A percentile compares a stretch with the other conserved stretches of the same genome.
Conservation (phyloP, 2,797 vertebrate species). For the Simalia tracyae region DNA sequence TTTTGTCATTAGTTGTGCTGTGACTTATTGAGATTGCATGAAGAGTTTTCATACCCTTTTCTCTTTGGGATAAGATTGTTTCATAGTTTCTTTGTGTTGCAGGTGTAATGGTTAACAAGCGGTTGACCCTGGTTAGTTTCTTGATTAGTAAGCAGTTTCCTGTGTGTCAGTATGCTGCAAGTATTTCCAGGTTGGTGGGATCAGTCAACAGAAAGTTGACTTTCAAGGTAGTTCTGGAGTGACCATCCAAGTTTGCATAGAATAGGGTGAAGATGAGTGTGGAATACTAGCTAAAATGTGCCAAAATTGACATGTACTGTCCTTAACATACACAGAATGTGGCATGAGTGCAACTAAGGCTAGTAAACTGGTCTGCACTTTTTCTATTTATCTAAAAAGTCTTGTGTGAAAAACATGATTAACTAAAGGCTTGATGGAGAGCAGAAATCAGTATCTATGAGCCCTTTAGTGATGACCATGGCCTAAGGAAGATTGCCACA, state of each 20-base stretch:
- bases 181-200: neutral
- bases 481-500: neutral
- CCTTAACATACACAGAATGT: neutral
- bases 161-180: neutral
- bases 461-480: too few relatives aligned
- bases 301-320: neutral
- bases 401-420: neutral
- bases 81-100: neutral
- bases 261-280: neutral
- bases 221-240: neutral
- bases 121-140: neutral
- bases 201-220: neutral
- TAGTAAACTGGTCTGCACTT: neutral
- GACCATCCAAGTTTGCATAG: neutral
- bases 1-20: neutral
- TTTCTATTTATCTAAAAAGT: neutral
- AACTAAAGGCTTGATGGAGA: neutral
- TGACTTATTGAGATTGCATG: neutral
- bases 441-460: neutral
- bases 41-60: neutral
- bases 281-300: neutral
- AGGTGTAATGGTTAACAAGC: neutral
- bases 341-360: neutral
- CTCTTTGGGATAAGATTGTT: neutral
- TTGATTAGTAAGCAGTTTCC: neutral